A percentile compares a stretch with the other conserved stretches of the same genome.
Evolutionary conservation across 2,888 invertebrate species (phyloP).

Genomic region (Euplagia quadripunctaria): DNA sequence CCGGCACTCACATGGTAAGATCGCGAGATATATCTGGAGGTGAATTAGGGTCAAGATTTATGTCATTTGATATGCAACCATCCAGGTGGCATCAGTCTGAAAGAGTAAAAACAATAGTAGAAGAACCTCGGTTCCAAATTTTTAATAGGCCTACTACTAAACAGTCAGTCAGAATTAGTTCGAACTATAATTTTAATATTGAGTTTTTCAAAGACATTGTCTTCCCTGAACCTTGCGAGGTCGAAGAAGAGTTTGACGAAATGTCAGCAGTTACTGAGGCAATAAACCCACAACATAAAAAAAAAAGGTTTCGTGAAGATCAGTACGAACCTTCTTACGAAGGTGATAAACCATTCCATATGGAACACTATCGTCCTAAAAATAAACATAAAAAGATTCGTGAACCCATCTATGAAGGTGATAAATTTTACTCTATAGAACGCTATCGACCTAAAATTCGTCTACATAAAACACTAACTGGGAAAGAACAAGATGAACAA

Average conservation of each 20-base stretch:
- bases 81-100: background rate
- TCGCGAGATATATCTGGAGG: slow-evolving; percentile 10
- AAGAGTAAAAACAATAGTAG: slow-evolving; percentile 35
- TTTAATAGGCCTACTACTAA: slow-evolving; percentile 22
- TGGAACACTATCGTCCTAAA: background rate
- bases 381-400: background rate
- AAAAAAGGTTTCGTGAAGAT: background rate
- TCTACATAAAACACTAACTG: background rate
- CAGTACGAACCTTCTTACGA: background rate
- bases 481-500: background rate
- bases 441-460: background rate
- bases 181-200: slow-evolving; percentile 41
- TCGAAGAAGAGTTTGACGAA: slow-evolving; percentile 7
- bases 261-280: slow-evolving; percentile 6
- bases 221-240: slow-evolving; percentile 13
- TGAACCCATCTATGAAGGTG: slow-evolving; percentile 2
- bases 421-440: background rate
- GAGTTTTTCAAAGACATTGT: slow-evolving; percentile 48
- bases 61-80: slow-evolving; percentile 25
- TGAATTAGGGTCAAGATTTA: slow-evolving; percentile 25
- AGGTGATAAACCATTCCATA: background rate
- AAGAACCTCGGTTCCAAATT: slow-evolving; percentile 45
- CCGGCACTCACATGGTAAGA: slow-evolving; percentile 19
- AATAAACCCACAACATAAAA: background rate
- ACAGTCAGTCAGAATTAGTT: slow-evolving; percentile 45